phyloP scores from a whole-genome alignment of 1,140 invertebrate species.

The Nixonia krombeini region DNA sequence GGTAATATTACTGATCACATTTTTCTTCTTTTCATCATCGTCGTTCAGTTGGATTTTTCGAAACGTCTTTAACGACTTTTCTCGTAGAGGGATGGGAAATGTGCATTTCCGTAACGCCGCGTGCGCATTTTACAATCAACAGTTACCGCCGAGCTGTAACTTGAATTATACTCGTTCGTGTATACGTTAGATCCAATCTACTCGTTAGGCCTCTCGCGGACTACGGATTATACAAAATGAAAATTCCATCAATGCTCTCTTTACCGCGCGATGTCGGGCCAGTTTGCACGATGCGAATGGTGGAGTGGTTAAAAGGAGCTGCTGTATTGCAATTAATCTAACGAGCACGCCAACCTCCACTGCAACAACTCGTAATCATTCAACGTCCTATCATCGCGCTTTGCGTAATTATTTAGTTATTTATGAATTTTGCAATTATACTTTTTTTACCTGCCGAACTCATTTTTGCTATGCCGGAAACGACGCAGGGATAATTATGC shows the following conservation, averaged over 20 bases:
- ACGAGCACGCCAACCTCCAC: constrained; percentile 43
- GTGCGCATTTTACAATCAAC: too few species aligned
- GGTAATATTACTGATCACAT: too few species aligned
- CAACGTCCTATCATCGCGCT: constrained; percentile 22
- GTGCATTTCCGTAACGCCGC: too few species aligned
- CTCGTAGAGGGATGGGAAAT: too few species aligned
- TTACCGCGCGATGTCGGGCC: constrained; percentile 40
- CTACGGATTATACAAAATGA: constrained; percentile 50
- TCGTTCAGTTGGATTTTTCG: too few species aligned
- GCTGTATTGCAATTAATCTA: constrained; percentile 51
- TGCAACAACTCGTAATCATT: constrained; percentile 30
- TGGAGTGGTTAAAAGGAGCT: constrained; percentile 46
- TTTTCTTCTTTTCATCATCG: too few species aligned
- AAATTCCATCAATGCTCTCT: constrained; percentile 49
- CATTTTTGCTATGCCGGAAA: too few species aligned
- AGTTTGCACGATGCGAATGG: constrained; percentile 34
- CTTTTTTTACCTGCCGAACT: not conserved
- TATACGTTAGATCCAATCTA: constrained; percentile 42
- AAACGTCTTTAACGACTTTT: too few species aligned
- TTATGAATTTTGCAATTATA: constrained; percentile 12
- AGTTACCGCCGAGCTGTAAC: too few species aligned
- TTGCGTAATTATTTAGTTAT: constrained; percentile 30
- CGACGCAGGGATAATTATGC: too few species aligned
- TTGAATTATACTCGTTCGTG: too few species aligned
- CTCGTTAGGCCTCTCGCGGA: constrained; percentile 42